phyloP scores from a whole-genome alignment of 2,797 vertebrate species.

The Chrosomus eos region DNA sequence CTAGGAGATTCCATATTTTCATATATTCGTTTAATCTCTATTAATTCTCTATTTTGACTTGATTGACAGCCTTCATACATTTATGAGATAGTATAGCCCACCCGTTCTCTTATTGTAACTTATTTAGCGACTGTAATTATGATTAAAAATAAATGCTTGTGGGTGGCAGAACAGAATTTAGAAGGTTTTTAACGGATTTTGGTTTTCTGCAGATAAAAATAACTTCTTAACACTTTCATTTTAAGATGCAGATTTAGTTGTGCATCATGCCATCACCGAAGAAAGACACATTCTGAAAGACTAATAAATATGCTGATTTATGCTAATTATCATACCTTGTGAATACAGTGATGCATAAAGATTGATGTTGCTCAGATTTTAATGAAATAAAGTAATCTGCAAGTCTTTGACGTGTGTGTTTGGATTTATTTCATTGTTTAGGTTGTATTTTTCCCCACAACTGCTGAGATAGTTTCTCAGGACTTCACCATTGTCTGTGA shows the following conservation, averaged over 20 bases:
- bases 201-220: background rate
- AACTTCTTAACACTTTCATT: background rate
- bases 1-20: background rate
- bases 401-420: background rate
- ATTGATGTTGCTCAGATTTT: background rate
- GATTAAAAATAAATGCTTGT: background rate
- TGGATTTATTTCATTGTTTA: conserved; percentile 62
- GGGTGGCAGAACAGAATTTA: background rate
- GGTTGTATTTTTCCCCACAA: conserved; percentile 87
- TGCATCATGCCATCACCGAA: background rate
- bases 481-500: conserved; percentile 86
- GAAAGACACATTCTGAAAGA: background rate
- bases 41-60: background rate
- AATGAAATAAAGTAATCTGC: background rate
- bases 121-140: background rate
- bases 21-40: background rate
- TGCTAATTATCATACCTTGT: background rate
- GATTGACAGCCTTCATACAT: background rate
- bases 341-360: background rate
- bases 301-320: background rate
- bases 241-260: background rate
- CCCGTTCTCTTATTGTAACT: background rate
- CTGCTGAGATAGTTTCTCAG: conserved; percentile 72
- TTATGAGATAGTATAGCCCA: background rate
- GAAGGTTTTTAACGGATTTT: background rate